phyloP scores from a whole-genome alignment of 2,113 vertebrate species.

The Puffinus mauretanicus region DNA sequence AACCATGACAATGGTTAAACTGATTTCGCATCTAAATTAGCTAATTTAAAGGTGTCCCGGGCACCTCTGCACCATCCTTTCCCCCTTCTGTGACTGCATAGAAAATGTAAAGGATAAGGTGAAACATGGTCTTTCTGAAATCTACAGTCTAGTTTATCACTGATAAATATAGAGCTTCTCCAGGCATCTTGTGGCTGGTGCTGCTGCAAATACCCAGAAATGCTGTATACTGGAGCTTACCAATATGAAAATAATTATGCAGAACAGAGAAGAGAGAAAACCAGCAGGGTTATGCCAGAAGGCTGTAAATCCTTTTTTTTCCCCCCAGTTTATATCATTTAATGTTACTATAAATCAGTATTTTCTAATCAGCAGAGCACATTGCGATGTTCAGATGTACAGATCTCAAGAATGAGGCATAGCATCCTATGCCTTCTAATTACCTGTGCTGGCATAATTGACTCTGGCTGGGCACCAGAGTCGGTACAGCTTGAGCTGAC shows the following conservation, averaged over 20 bases:
- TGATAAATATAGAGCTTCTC: neutral
- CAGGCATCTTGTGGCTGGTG: neutral
- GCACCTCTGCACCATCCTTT: neutral
- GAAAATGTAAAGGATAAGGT: neutral
- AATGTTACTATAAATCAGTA: neutral
- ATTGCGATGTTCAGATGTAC: rapidly evolving
- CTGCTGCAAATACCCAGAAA: neutral
- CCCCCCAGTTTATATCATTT: neutral
- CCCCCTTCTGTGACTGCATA: neutral
- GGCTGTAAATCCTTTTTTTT: neutral
- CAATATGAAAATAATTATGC: neutral
- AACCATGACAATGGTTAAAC: neutral
- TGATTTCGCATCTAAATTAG: slow-evolving; percentile 3
- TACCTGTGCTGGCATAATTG: neutral
- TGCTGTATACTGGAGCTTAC: neutral
- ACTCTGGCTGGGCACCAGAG: neutral
- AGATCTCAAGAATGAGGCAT: neutral
- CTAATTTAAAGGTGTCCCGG: slow-evolving; percentile 1
- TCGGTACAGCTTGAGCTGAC: neutral
- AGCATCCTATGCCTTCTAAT: neutral
- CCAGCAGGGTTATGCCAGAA: neutral
- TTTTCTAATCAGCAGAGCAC: neutral
- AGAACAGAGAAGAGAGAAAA: neutral
- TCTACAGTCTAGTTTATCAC: neutral
- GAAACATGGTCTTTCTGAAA: neutral